A percentile compares a stretch with the other conserved stretches of the same genome.
Conservation (phyloP, 2,797 vertebrate species). For the Pteropus rufus region DNA sequence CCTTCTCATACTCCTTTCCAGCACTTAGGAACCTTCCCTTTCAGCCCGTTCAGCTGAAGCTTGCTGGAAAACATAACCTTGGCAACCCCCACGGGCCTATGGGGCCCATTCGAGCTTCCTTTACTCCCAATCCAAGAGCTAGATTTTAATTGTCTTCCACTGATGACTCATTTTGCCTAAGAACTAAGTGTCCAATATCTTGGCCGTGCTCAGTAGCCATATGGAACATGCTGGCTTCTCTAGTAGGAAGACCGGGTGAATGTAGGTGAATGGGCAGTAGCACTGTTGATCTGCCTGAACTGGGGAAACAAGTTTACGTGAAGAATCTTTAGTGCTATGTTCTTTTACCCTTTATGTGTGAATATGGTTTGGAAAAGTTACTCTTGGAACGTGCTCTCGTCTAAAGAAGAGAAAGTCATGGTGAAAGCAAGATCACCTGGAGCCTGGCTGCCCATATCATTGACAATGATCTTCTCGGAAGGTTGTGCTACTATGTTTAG, state of each 20-base stretch:
- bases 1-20: conserved; percentile 19
- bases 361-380: not conserved
- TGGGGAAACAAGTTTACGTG: not conserved
- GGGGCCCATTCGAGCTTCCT: not conserved
- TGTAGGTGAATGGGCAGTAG: not conserved
- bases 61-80: conserved; percentile 10
- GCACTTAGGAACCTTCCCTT: not conserved
- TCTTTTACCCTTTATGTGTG: not conserved
- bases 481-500: not conserved
- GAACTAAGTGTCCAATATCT: not conserved
- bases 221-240: not conserved
- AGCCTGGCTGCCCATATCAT: not conserved
- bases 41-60: not conserved
- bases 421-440: not conserved
- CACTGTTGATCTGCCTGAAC: not conserved
- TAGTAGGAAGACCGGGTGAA: not conserved
- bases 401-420: not conserved
- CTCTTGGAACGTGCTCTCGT: not conserved
- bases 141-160: not conserved
- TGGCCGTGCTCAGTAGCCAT: not conserved
- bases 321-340: not conserved
- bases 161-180: not conserved
- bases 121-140: not conserved
- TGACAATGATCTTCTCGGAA: not conserved
- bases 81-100: not conserved